These are phyloP conservation scores for Arrhamphus sclerolepis DNA, from an alignment of 2,797 vertebrate species.

Conservation along the genomic window DNA sequence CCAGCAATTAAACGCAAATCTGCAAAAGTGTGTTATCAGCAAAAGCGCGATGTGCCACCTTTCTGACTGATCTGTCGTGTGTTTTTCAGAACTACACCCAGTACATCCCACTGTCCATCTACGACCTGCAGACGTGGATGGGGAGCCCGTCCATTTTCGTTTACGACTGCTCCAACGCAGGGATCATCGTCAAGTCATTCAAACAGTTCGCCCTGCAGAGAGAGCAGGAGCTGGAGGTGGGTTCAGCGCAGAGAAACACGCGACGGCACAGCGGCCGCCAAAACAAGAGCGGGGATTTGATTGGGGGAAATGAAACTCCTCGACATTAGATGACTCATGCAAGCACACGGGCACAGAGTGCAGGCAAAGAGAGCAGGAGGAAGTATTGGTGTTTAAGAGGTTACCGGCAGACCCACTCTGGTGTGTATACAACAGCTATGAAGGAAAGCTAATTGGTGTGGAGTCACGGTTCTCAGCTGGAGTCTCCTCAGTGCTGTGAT, in stretches of 20 bases:
- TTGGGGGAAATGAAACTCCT: background rate
- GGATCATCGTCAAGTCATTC: constrained; percentile 97
- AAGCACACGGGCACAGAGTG: background rate
- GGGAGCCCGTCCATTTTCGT: constrained; percentile 98
- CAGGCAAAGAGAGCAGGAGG: background rate
- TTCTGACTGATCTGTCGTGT: background rate
- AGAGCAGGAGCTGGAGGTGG: constrained; percentile 97
- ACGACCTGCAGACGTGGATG: constrained; percentile 99
- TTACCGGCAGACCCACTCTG: background rate
- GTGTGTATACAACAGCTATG: background rate
- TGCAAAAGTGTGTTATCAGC: constrained; percentile 45
- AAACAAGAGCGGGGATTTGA: constrained; percentile 3
- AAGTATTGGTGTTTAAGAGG: constrained; percentile 19
- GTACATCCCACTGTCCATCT: constrained; percentile 97
- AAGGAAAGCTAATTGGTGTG: background rate
- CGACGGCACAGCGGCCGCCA: background rate
- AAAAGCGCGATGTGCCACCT: constrained; percentile 6
- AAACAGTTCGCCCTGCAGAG: constrained; percentile 97
- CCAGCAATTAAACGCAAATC: constrained; percentile 57
- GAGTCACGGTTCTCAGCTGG: constrained; percentile 16
- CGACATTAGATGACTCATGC: constrained; percentile 18
- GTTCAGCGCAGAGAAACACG: constrained; percentile 11
- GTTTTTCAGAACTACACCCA: constrained; percentile 93
- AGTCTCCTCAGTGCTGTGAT: constrained; percentile 15
- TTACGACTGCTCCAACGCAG: constrained; percentile 97